Conservation (phyloP, 2,113 vertebrate genomes). For the Andinoacara biseriatus region DNA sequence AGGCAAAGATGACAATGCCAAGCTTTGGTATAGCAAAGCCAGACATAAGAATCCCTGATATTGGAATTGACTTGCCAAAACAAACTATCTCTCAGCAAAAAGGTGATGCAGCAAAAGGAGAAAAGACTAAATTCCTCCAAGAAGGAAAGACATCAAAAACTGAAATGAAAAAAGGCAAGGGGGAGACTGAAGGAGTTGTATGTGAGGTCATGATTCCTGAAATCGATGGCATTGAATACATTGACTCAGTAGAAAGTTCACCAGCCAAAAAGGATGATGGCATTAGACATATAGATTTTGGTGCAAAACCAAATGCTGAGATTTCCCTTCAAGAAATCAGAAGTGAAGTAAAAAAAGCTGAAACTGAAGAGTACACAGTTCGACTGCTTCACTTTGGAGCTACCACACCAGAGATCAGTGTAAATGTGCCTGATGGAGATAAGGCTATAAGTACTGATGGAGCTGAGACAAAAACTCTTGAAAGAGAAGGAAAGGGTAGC, state of each 20-base stretch:
- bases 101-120: constrained; percentile 11
- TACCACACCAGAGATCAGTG: neutral
- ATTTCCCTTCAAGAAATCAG: constrained; percentile 1
- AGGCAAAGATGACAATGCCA: constrained; percentile 52
- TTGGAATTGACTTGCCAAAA: constrained; percentile 65
- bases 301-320: neutral
- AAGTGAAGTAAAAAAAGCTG: neutral
- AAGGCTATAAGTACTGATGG: constrained; percentile 20
- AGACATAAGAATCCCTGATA: constrained; percentile 62
- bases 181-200: constrained; percentile 3
- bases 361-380: neutral
- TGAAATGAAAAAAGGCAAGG: neutral
- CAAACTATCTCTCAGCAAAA: constrained; percentile 33
- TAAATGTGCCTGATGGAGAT: constrained; percentile 1
- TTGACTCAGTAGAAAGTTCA: constrained; percentile 45
- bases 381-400: constrained; percentile 35
- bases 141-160: constrained; percentile 25
- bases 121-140: constrained; percentile 31
- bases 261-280: constrained; percentile 14
- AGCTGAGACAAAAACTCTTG: constrained; percentile 15
- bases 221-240: constrained; percentile 48
- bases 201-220: constrained; percentile 41
- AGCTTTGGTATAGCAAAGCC: constrained; percentile 63
- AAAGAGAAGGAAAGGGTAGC: constrained; percentile 31
- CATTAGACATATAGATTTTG: neutral